phyloP scores from a whole-genome alignment of 1,140 invertebrate species.

The Scaptomyza hsui region DNA sequence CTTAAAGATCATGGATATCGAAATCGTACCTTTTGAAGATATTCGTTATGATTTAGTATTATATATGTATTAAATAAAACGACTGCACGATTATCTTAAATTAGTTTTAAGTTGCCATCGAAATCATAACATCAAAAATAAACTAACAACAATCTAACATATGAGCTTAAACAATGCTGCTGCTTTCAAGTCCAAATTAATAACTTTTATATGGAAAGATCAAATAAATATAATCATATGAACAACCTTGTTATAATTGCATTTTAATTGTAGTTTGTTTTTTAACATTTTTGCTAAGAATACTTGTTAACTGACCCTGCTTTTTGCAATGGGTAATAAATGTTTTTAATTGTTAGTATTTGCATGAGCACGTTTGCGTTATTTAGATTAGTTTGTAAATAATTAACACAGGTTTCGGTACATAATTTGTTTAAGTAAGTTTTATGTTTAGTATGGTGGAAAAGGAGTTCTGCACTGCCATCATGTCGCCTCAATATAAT shows the following conservation, averaged over 20 bases:
- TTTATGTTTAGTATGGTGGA: slow-evolving; percentile 11
- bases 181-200: slow-evolving; percentile 25
- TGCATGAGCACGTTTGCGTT: slow-evolving; percentile 25
- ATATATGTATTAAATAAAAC: slow-evolving; percentile 12
- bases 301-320: not conserved
- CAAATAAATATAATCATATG: slow-evolving; percentile 44
- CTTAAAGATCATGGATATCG: not conserved
- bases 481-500: not conserved
- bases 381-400: slow-evolving; percentile 37
- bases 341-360: slow-evolving; percentile 16
- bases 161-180: slow-evolving; percentile 12
- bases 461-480: slow-evolving; percentile 1
- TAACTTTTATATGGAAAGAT: slow-evolving; percentile 28
- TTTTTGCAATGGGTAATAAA: slow-evolving; percentile 17
- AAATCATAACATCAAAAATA: slow-evolving; percentile 7
- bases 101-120: slow-evolving; percentile 40
- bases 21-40: slow-evolving; percentile 16
- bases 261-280: slow-evolving; percentile 48
- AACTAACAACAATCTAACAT: slow-evolving; percentile 25
- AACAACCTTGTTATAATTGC: slow-evolving; percentile 40
- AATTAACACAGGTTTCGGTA: slow-evolving; percentile 21
- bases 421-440: not conserved
- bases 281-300: slow-evolving; percentile 10
- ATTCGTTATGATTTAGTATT: slow-evolving; percentile 23
- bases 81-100: slow-evolving; percentile 46